Evolutionary conservation across 2,797 vertebrate genomes (phyloP).

Genomic region (Sparus aurata): DNA sequence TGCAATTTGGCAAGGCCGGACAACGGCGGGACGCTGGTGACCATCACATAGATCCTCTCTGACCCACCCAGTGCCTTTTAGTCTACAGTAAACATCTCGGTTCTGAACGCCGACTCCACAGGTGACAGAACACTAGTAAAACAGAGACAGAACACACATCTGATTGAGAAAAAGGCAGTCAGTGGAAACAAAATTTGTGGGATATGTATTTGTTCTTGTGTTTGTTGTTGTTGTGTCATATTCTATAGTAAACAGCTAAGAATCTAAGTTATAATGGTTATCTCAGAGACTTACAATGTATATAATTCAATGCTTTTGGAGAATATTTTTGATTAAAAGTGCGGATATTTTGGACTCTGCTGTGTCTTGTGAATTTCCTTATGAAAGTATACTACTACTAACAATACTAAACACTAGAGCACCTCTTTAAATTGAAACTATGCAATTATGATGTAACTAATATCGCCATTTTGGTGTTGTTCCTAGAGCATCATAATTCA

Average conservation of each 20-base stretch:
- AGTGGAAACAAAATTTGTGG: background rate
- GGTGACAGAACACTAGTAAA: conserved; percentile 91
- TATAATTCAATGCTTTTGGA: background rate
- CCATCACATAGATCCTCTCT: conserved; percentile 81
- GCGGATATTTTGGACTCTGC: background rate
- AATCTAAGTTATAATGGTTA: background rate
- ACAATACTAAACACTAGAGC: background rate
- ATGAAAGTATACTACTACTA: background rate
- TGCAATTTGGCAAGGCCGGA: conserved; percentile 80
- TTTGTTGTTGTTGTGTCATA: too few species aligned
- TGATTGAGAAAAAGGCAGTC: background rate
- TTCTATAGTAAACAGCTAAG: background rate
- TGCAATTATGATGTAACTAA: too few species aligned
- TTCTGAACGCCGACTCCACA: conserved; percentile 91
- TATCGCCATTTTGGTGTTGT: too few species aligned
- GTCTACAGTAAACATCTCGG: conserved; percentile 89
- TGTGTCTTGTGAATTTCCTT: background rate
- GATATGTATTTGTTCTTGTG: background rate
- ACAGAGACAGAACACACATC: conserved; percentile 35
- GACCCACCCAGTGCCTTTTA: conserved; percentile 85
- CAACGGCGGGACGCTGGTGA: conserved; percentile 66
- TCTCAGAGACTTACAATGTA: background rate
- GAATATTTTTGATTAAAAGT: background rate
- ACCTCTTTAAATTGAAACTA: background rate
- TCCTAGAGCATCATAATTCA: too few species aligned